These are phyloP conservation scores for Rapana venosa DNA, from an alignment of 2,888 invertebrate species.

Conservation along the genomic window DNA sequence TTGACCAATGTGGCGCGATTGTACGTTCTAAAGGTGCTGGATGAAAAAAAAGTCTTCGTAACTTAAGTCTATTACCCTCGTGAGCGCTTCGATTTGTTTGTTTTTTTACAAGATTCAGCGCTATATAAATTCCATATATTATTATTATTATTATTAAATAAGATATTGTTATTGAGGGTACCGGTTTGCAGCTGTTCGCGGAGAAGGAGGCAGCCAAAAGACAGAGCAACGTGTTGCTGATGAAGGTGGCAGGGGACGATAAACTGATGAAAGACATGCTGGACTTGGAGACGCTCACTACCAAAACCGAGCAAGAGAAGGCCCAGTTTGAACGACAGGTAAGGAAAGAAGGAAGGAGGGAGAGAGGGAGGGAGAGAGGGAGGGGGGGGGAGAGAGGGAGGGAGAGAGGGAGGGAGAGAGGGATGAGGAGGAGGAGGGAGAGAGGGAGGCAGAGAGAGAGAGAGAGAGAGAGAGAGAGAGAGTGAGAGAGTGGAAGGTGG, in stretches of 20 bases:
- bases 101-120: too few relatives aligned
- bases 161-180: too few relatives aligned
- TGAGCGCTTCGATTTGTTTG: too few relatives aligned
- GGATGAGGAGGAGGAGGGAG: not conserved
- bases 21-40: too few relatives aligned
- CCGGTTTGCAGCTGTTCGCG: slow-evolving; percentile 64
- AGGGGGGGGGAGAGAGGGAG: not conserved
- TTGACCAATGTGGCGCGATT: too few relatives aligned
- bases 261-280: slow-evolving; percentile 66
- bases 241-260: slow-evolving; percentile 62
- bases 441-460: not conserved
- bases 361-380: too few relatives aligned
- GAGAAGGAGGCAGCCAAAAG: slow-evolving; percentile 67
- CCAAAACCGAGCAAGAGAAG: slow-evolving; percentile 58
- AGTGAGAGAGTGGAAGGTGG: not conserved
- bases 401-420: not conserved
- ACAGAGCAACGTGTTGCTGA: slow-evolving; percentile 66
- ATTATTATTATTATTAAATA: too few relatives aligned
- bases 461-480: slow-evolving; percentile 15
- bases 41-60: too few relatives aligned
- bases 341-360: not conserved
- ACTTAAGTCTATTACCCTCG: too few relatives aligned
- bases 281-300: slow-evolving; percentile 66
- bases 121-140: too few relatives aligned
- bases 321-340: not conserved